Evolutionary conservation across 2,888 invertebrate species (phyloP).

Genomic region (Smittia aterrima): DNA sequence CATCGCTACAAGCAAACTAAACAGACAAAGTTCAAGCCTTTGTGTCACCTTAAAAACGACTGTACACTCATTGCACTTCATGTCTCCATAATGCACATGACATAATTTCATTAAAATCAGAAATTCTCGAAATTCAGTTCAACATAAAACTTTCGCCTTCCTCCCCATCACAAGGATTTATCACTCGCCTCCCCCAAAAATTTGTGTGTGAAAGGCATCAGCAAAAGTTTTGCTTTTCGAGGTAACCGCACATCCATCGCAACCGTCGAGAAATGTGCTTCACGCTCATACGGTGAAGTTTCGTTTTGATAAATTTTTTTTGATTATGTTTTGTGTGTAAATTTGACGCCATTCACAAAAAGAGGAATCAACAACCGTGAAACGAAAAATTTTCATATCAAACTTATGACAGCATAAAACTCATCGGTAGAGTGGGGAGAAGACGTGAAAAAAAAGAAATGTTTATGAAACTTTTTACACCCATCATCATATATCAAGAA

Average conservation of each 20-base stretch:
- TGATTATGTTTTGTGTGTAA: conserved; percentile 20
- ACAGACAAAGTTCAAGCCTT: not conserved
- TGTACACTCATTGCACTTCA: conserved; percentile 16
- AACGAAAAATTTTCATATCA: conserved; percentile 33
- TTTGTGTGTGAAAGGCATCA: not conserved
- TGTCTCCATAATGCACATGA: conserved; percentile 12
- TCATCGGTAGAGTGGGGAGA: not conserved
- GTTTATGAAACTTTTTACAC: conserved; percentile 34
- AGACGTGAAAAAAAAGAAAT: not conserved
- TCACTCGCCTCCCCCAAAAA: not conserved
- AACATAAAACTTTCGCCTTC: not conserved
- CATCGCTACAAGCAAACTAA: not conserved
- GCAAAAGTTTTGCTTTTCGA: not conserved
- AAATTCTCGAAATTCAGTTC: not conserved
- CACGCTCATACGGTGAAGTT: conserved; percentile 11
- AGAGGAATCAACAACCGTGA: conserved; percentile 36
- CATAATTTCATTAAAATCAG: conserved; percentile 20
- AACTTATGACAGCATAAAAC: conserved; percentile 37
- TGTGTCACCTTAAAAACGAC: conserved; percentile 5
- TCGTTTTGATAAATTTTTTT: conserved; percentile 26
- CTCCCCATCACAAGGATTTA: not conserved
- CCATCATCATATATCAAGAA: conserved; percentile 36
- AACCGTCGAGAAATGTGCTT: not conserved
- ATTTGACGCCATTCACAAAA: conserved; percentile 25
- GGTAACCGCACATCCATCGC: conserved; percentile 7